Conservation (phyloP, 2,888 invertebrate genomes). For the Erynnis tages region DNA sequence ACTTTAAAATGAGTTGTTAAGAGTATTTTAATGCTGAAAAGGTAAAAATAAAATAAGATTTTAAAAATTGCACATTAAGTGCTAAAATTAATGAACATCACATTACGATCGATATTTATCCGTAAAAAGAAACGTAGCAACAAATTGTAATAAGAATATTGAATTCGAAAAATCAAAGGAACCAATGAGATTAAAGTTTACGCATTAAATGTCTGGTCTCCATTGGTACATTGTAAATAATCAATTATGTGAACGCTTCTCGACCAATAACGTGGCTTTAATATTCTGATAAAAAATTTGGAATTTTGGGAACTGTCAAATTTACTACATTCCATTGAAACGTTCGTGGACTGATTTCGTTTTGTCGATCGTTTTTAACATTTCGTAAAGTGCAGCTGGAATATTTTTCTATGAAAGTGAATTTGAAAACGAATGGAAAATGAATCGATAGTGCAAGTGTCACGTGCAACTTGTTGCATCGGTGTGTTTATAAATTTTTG, state of each 20-base stretch:
- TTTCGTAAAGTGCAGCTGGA: slow-evolving; percentile 8
- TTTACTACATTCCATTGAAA: slow-evolving; percentile 41
- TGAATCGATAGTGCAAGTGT: slow-evolving; percentile 46
- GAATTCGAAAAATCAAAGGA: slow-evolving; percentile 22
- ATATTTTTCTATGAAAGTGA: slow-evolving; percentile 1
- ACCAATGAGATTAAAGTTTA: slow-evolving; percentile 46
- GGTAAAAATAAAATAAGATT: too few species aligned
- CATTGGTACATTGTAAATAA: slow-evolving; percentile 49
- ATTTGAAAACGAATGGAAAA: neutral
- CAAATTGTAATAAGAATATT: neutral
- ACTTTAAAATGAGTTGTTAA: too few species aligned
- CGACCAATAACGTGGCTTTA: slow-evolving; percentile 45
- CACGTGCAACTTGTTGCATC: slow-evolving; percentile 41
- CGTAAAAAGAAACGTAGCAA: slow-evolving; percentile 41
- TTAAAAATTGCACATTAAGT: too few species aligned
- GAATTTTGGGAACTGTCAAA: slow-evolving; percentile 56
- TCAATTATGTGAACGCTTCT: slow-evolving; percentile 36
- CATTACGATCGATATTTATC: neutral
- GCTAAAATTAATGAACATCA: too few species aligned
- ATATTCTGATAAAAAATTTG: slow-evolving; percentile 37
- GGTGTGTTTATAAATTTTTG: slow-evolving; percentile 32
- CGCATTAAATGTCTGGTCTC: slow-evolving; percentile 58
- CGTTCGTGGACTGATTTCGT: slow-evolving; percentile 40
- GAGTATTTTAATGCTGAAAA: too few species aligned
- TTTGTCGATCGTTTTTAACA: slow-evolving; percentile 10